Percentiles rank a stretch among this genome's conserved stretches.
Evolutionary conservation across 2,888 invertebrate genomes (phyloP).

Genomic region (Leucophora obtusa): DNA sequence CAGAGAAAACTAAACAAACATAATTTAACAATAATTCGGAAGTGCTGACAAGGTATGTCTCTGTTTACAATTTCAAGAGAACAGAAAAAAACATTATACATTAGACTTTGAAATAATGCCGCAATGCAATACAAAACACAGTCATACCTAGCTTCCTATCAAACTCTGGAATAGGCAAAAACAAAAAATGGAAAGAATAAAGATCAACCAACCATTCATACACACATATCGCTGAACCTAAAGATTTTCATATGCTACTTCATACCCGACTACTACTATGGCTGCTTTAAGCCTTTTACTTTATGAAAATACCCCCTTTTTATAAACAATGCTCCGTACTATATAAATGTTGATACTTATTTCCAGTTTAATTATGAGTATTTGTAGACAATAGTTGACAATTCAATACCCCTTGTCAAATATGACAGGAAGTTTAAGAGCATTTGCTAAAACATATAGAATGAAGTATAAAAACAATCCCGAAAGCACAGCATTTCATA

Average conservation of each 20-base stretch:
- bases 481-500: constrained; percentile 2
- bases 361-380: constrained; percentile 51
- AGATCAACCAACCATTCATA: background rate
- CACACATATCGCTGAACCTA: no score
- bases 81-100: constrained; percentile 9
- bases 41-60: constrained; percentile 62
- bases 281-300: constrained; percentile 26
- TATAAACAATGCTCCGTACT: background rate
- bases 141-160: background rate
- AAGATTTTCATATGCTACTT: background rate
- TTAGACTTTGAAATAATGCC: constrained; percentile 47
- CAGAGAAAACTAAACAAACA: constrained; percentile 30
- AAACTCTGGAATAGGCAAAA: background rate
- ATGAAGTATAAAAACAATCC: constrained; percentile 13
- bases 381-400: constrained; percentile 55
- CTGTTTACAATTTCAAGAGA: constrained; percentile 41
- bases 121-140: constrained; percentile 21
- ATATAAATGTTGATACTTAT: constrained; percentile 4
- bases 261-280: background rate
- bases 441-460: constrained; percentile 24
- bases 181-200: background rate
- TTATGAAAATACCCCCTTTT: background rate
- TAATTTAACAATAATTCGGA: constrained; percentile 63
- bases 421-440: constrained; percentile 50
- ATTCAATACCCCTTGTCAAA: constrained; percentile 59